Evolutionary conservation across 2,797 vertebrate species (phyloP).

Genomic region (Sphaeramia orbicularis): DNA sequence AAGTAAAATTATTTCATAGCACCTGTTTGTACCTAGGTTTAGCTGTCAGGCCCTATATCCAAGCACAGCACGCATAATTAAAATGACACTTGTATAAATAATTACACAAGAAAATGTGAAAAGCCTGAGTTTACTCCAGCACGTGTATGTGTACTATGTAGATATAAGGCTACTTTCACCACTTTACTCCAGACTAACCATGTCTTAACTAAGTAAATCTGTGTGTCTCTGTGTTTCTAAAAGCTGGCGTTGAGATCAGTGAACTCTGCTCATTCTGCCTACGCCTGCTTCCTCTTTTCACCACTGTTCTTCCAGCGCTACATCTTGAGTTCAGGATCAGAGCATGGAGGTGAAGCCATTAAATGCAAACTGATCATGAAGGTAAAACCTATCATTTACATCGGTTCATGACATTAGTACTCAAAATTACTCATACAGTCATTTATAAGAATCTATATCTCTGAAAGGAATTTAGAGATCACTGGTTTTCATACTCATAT

Average conservation of each 20-base stretch:
- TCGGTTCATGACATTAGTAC: not conserved
- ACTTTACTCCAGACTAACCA: not conserved
- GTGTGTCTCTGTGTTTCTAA: slow-evolving; percentile 27
- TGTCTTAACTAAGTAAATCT: not conserved
- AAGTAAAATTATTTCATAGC: no score
- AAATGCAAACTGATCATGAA: slow-evolving; percentile 91
- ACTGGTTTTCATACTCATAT: no score
- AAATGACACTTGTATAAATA: not conserved
- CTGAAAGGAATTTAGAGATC: no score
- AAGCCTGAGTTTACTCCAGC: no score
- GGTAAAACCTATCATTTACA: slow-evolving; percentile 73
- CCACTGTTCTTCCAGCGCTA: slow-evolving; percentile 93
- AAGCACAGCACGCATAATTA: no score
- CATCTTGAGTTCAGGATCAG: slow-evolving; percentile 67
- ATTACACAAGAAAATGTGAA: not conserved
- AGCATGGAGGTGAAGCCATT: slow-evolving; percentile 56
- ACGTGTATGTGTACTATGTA: no score
- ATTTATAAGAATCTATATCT: not conserved
- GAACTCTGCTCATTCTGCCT: slow-evolving; percentile 91
- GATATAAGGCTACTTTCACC: not conserved
- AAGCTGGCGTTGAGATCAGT: slow-evolving; percentile 93
- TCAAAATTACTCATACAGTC: not conserved
- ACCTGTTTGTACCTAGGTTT: no score
- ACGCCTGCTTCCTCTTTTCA: slow-evolving; percentile 91
- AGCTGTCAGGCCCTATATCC: no score